Percentiles rank a stretch among this genome's conserved stretches.
Conservation (phyloP, 2,797 vertebrate genomes). For the Numenius phaeopus region DNA sequence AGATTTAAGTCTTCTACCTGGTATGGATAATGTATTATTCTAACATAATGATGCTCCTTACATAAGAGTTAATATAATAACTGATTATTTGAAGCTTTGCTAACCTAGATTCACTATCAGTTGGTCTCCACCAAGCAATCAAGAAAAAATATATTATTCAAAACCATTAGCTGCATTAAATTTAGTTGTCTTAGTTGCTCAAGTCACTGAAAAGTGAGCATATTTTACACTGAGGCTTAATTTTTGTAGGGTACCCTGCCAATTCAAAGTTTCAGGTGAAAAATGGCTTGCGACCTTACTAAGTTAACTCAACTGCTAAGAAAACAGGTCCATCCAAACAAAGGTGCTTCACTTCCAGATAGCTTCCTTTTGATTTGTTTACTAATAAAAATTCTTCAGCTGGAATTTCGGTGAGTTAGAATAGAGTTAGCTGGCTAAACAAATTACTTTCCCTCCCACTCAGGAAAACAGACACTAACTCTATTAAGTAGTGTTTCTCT, state of each 20-base stretch:
- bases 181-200: background rate
- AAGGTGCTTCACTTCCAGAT: background rate
- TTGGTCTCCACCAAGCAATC: background rate
- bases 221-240: background rate
- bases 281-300: background rate
- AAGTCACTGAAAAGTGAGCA: background rate
- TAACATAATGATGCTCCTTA: background rate
- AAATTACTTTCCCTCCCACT: background rate
- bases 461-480: background rate
- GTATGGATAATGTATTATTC: rapidly evolving
- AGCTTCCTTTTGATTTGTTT: background rate
- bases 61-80: background rate
- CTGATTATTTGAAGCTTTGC: background rate
- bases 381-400: background rate
- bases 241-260: background rate
- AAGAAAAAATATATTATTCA: background rate
- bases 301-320: background rate
- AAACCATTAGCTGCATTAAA: background rate
- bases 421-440: background rate
- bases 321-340: background rate
- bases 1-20: background rate
- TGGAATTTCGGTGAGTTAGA: background rate
- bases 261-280: background rate
- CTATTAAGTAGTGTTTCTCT: background rate
- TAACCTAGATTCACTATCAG: background rate